Base-by-base conservation (phyloP, 2,797 vertebrate genomes). In the Myoxocephalus aenaeus region DNA sequence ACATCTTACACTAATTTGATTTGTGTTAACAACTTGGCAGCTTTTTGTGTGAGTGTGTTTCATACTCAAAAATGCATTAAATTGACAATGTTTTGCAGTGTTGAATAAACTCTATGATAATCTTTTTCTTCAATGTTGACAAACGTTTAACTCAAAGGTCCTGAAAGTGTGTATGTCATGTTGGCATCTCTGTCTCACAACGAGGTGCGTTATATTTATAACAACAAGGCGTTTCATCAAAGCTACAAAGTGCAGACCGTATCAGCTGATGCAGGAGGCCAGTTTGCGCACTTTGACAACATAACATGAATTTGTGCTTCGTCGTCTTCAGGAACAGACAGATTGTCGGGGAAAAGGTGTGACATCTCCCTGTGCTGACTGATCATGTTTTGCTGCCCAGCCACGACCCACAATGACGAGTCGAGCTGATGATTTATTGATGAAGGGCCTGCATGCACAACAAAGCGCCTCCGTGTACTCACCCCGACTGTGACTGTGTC, bases 401-500 rank as follows among this genome's bases (percentile, higher is more conserved):
- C 51, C 58, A 42, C 17, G 7, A 44, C 11, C 71, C 78, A 67
- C 71, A 69, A 68, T 85, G 75, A 86, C 61, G 69, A 61, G 65
- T 29, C 50, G 59, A 40, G 69, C 70, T 77, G 72, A 76, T 92
- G 83, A 84, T 90, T 91, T 90, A 92, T 90, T 84, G 83, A 93
- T 91, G 90, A 75, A 48, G 84, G 91, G 86, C 87, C 87, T 79
- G 71, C 14, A 25, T 25, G 71, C 59, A 85, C 74, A 90, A 89
- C 89, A 92, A 93, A 89, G 89, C 81, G 74, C 50, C 64, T 65
- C 50, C 92, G 1, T 66, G 22, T 32, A 87, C 92, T 96, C 83
- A 99, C 97, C 97, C 94, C 97, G 51, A 98, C 92, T 73, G 90
- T 61, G 81, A 99, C 97, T 7, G 95, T 96, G 95, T 99, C 97